Conservation (phyloP, 1,140 invertebrate species). For the Pogonognathellus flavescens region DNA sequence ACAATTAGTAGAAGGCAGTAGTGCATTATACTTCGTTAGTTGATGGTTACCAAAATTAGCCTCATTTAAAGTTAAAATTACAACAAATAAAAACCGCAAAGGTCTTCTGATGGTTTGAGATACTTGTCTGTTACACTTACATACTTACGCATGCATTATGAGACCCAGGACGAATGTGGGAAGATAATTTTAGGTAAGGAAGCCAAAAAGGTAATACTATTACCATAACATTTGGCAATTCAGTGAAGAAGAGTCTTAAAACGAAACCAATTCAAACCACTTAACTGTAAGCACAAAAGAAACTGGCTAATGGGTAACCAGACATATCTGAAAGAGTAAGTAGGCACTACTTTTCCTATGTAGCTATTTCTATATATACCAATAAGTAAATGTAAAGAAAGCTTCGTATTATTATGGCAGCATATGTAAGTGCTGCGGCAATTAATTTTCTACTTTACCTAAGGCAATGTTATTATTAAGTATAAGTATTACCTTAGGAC, state of each 20-base stretch:
- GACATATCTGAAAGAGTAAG: no score
- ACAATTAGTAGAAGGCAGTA: background rate
- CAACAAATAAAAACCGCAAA: background rate
- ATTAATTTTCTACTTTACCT: constrained; percentile 1
- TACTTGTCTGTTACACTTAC: background rate
- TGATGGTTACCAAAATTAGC: constrained; percentile 2
- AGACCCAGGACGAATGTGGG: background rate
- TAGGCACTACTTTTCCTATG: no score
- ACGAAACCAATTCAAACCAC: background rate
- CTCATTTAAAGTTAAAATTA: constrained; percentile 4
- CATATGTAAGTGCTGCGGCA: background rate
- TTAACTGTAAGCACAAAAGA: background rate
- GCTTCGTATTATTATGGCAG: background rate
- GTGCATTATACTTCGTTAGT: background rate
- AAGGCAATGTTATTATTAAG: background rate
- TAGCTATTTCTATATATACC: no score
- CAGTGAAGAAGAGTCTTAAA: background rate
- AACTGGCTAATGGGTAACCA: background rate
- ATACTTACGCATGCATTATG: background rate
- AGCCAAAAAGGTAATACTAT: constrained; percentile 16
- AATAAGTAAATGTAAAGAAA: background rate
- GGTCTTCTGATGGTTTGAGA: background rate
- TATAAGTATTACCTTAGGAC: background rate
- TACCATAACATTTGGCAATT: constrained; percentile 4
- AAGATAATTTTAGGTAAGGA: constrained; percentile 25